Conservation (phyloP, 2,113 vertebrate genomes). For the Scartelaos histophorus region DNA sequence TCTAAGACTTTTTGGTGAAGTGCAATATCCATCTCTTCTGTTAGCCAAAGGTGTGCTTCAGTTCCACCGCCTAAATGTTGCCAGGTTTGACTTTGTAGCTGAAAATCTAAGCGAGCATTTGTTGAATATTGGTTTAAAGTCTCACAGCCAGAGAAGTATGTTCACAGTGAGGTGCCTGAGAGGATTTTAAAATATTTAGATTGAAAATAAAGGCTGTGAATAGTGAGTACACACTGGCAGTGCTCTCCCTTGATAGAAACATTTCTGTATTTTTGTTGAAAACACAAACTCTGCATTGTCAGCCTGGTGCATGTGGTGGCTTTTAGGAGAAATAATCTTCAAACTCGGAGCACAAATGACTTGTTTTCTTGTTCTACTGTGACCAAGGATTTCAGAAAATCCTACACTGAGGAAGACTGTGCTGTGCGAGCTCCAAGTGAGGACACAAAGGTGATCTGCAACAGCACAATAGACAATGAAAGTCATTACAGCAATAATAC, state of each 20-base stretch:
- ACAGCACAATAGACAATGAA: slow-evolving; percentile 17
- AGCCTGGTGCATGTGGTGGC: background rate
- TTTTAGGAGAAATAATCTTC: slow-evolving; percentile 13
- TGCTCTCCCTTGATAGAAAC: slow-evolving; percentile 12
- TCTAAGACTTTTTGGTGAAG: background rate
- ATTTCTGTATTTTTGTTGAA: slow-evolving; percentile 15
- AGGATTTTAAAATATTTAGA: slow-evolving; percentile 35
- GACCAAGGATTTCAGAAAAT: slow-evolving; percentile 16
- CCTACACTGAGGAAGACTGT: slow-evolving; percentile 18
- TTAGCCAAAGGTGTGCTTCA: background rate
- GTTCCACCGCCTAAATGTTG: background rate
- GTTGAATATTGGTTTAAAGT: slow-evolving; percentile 42
- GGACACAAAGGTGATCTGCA: slow-evolving; percentile 36
- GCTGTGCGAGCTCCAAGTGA: slow-evolving; percentile 12
- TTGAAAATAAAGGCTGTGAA: slow-evolving; percentile 36
- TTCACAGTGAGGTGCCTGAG: slow-evolving; percentile 14
- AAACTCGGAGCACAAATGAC: slow-evolving; percentile 21
- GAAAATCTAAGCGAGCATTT: slow-evolving; percentile 21
- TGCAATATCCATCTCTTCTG: background rate
- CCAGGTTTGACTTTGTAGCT: slow-evolving; percentile 1
- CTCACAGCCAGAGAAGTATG: slow-evolving; percentile 20
- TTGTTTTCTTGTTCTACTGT: slow-evolving; percentile 22
- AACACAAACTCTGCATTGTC: slow-evolving; percentile 5
- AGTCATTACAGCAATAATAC: slow-evolving; percentile 29
- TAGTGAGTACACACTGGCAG: slow-evolving; percentile 9